Percentiles rank a stretch among this genome's conserved stretches.
Conservation (phyloP, 2,888 invertebrate genomes). For the Taenaris catops region DNA sequence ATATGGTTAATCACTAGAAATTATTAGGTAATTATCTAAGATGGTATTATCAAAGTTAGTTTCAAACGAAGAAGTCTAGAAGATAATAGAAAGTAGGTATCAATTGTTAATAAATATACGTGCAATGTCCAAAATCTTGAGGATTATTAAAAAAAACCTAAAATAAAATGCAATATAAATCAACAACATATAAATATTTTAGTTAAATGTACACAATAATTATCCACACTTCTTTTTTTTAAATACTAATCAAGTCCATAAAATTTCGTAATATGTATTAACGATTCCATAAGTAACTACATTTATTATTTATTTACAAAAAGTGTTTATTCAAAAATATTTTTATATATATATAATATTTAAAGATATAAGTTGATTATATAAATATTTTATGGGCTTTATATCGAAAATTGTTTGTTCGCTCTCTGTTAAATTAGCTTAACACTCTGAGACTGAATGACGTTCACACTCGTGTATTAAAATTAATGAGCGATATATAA, state of each 20-base stretch:
- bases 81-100: no score
- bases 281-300: slow-evolving; percentile 57
- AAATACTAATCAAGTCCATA: slow-evolving; percentile 34
- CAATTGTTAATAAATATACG: no score
- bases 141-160: slow-evolving; percentile 9
- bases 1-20: no score
- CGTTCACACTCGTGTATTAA: not conserved
- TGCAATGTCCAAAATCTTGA: no score
- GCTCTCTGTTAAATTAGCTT: slow-evolving; percentile 15
- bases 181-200: slow-evolving; percentile 17
- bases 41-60: no score
- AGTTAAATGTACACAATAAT: slow-evolving; percentile 12
- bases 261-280: slow-evolving; percentile 48
- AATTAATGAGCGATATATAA: slow-evolving; percentile 2
- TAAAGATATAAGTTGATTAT: slow-evolving; percentile 8
- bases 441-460: no score
- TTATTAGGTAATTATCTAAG: no score
- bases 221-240: slow-evolving; percentile 15
- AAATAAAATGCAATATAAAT: slow-evolving; percentile 10
- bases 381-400: slow-evolving; percentile 16
- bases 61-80: no score
- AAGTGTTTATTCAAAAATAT: slow-evolving; percentile 61
- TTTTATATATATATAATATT: slow-evolving; percentile 34
- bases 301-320: slow-evolving; percentile 59
- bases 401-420: slow-evolving; percentile 33